Percentiles rank a stretch among this genome's conserved stretches.
These are phyloP conservation scores for Drosophila robusta DNA, from an alignment of 2,888 invertebrate genomes.

Conservation along the genomic window DNA sequence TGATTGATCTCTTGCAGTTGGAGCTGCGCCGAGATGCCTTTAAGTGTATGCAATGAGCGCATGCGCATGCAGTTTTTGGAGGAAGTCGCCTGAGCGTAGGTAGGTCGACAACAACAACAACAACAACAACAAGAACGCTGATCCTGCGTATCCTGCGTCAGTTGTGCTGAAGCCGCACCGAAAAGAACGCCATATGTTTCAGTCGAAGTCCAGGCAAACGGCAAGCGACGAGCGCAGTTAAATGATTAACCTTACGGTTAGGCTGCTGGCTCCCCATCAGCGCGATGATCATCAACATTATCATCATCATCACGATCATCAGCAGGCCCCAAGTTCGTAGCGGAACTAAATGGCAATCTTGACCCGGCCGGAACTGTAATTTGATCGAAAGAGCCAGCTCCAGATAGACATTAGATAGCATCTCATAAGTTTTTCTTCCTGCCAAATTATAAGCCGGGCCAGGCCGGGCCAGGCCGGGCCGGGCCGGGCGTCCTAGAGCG, in stretches of 20 bases:
- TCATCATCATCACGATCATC: conserved; percentile 11
- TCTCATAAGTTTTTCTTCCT: conserved; percentile 68
- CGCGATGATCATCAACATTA: conserved; percentile 25
- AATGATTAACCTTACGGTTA: conserved; percentile 66
- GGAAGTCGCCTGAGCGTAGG: conserved; percentile 57
- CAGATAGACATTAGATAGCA: conserved; percentile 72
- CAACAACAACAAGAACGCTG: conserved; percentile 18
- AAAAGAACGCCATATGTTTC: conserved; percentile 69
- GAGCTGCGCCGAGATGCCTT: conserved; percentile 25
- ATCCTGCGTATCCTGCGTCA: conserved; percentile 79
- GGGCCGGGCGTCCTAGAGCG: conserved; percentile 39
- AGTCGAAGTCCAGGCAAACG: conserved; percentile 46
- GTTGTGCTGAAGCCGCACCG: conserved; percentile 73
- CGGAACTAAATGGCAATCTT: conserved; percentile 77
- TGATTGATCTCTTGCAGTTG: conserved; percentile 61
- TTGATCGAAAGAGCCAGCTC: conserved; percentile 69
- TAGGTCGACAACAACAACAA: conserved; percentile 33
- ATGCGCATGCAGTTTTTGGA: conserved; percentile 36
- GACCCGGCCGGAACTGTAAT: conserved; percentile 82
- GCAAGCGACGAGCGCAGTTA: conserved; percentile 16
- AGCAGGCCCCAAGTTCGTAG: conserved; percentile 30
- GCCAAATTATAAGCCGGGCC: conserved; percentile 61
- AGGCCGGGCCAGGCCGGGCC: conserved; percentile 13
- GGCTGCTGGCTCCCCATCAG: conserved; percentile 31
- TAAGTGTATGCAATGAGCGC: conserved; percentile 33